Evolutionary conservation across 1,140 invertebrate species (phyloP), one percentile per base, ranked within the genome.

Genomic region (Drosophila pachea): DNA sequence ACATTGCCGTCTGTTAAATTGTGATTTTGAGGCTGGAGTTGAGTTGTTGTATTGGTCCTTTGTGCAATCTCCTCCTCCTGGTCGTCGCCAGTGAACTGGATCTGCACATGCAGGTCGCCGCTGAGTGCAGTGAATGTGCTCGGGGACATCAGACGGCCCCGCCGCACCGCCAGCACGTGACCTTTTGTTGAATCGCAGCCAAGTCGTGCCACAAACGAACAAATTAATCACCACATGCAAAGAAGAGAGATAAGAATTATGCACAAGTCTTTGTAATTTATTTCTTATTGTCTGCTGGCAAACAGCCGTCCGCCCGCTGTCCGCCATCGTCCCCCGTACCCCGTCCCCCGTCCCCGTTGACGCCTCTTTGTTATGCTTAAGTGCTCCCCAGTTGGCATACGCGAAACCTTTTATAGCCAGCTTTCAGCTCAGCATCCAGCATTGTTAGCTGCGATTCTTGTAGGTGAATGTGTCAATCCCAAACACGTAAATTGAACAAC

Each of bases 71-170:
- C 48, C 3, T 60, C 60, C 36, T 59, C 47, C 55, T 63, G 40
- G 32, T 82, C 67, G 53, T 76, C 60, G 14, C 71, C 81, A 56
- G 54, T 73, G 70, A 86, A 89, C 71, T 89, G 88, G 63, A 89
- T 78, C 74, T 92, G 90, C 59, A 93, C 91, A 62, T 92, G 90
- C 56, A 93, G 89, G 87, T 93, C 92, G 64, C 92, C 92, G 69
- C 92, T 92, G 70, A 93, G 89, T 42, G 92, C 92, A 12, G 91
- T 92, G 71, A 93, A 93, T 45, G 91, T 91, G 49, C 91, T 90
- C 35, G 90, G 90, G 77, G 90, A 86, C 86, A 89, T 88, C 42
- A 89, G 74, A 59, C 88, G 88, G 76, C 88, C 88, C 73, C 87
- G 87, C 74, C 87, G 86, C 54, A 89, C 87, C 36, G 87, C 88